Percentiles rank a stretch among this genome's conserved stretches.
Evolutionary conservation across 2,888 invertebrate genomes (phyloP).

Genomic region (Parnassius glacialis): DNA sequence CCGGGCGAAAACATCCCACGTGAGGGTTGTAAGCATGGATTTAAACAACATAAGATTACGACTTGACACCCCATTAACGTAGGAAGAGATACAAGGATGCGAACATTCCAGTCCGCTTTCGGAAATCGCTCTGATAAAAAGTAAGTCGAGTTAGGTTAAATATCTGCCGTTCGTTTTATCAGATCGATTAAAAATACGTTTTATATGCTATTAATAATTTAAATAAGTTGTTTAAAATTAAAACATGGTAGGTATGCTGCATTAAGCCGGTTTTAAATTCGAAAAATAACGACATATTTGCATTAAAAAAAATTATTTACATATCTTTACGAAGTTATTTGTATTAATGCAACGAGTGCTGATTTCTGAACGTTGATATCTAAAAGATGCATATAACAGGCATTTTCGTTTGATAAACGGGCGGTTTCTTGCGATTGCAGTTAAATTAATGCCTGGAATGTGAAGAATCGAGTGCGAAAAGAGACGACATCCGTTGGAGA

Average conservation of each 20-base stretch:
- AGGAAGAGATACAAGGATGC: slow-evolving; percentile 47
- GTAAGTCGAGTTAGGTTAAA: slow-evolving; percentile 26
- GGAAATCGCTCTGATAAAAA: slow-evolving; percentile 13
- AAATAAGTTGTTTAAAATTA: slow-evolving; percentile 35
- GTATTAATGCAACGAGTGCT: slow-evolving; percentile 17
- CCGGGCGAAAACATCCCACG: slow-evolving; percentile 53
- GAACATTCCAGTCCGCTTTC: slow-evolving; percentile 39
- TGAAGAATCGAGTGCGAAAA: not conserved
- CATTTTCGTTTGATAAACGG: slow-evolving; percentile 12
- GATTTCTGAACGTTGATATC: slow-evolving; percentile 22
- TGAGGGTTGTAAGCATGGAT: slow-evolving; percentile 55
- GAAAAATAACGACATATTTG: slow-evolving; percentile 26
- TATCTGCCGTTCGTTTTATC: slow-evolving; percentile 30
- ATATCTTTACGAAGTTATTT: slow-evolving; percentile 18
- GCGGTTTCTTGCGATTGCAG: slow-evolving; percentile 10
- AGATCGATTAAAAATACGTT: slow-evolving; percentile 32
- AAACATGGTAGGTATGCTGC: slow-evolving; percentile 22
- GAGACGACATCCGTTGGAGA: slow-evolving; percentile 10
- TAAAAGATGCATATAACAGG: slow-evolving; percentile 10
- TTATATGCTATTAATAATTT: slow-evolving; percentile 36
- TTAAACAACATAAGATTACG: slow-evolving; percentile 55
- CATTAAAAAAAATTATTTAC: slow-evolving; percentile 15
- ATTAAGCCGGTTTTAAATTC: slow-evolving; percentile 11
- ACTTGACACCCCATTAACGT: slow-evolving; percentile 61
- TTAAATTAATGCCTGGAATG: slow-evolving; percentile 1